Evolutionary conservation across 2,113 vertebrate genomes (phyloP).

Genomic region (Xerus inauris): DNA sequence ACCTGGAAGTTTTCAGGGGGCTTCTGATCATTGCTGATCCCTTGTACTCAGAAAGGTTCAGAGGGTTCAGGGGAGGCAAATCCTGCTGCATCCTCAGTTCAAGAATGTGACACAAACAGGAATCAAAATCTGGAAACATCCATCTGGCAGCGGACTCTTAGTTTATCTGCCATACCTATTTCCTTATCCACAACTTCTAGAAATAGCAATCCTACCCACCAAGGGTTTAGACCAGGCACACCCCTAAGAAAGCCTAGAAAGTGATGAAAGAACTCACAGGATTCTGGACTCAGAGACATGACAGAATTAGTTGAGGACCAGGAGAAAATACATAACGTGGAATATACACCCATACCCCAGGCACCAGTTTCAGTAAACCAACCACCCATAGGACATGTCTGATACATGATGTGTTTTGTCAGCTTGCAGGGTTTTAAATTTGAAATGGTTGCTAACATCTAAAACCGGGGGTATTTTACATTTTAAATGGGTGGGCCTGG

Average conservation of each 20-base stretch:
- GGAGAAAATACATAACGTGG: not conserved
- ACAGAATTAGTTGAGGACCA: not conserved
- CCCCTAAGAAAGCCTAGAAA: not conserved
- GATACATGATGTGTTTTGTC: not conserved
- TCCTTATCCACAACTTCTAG: not conserved
- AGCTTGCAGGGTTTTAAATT: not conserved
- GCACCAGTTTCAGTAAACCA: not conserved
- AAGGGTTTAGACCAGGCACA: not conserved
- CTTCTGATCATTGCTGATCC: not conserved
- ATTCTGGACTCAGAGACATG: not conserved
- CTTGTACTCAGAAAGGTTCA: not conserved
- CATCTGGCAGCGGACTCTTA: not conserved
- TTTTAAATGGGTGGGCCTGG: conserved; percentile 11
- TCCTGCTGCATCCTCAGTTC: not conserved
- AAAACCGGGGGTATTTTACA: not conserved
- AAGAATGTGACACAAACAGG: not conserved
- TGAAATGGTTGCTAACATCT: not conserved
- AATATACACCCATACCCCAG: not conserved
- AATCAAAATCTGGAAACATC: not conserved
- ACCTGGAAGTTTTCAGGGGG: not conserved
- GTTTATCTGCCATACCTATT: not conserved
- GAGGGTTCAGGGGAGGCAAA: not conserved
- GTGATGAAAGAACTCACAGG: not conserved
- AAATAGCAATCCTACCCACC: not conserved
- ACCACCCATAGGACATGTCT: not conserved